Conservation (phyloP, 2,888 invertebrate species). For the Torymus auratus region DNA sequence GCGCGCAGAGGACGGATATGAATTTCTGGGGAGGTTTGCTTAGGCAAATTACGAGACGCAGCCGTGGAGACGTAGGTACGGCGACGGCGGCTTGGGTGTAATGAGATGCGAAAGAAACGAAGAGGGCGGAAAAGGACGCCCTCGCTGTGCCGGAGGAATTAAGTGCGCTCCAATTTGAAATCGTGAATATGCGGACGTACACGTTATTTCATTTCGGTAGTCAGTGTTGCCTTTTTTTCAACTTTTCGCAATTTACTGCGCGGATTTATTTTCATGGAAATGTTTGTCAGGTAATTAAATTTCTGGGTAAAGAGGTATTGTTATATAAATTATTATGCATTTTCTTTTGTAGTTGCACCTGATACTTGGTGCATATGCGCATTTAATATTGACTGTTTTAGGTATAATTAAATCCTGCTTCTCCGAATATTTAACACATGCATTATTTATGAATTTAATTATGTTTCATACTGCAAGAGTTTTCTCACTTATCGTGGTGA, state of each 20-base stretch:
- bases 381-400: too few species aligned
- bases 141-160: conserved; percentile 2
- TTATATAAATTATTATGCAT: too few species aligned
- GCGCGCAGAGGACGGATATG: conserved; percentile 63
- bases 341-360: too few species aligned
- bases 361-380: too few species aligned
- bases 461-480: too few species aligned
- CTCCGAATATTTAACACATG: too few species aligned
- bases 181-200: background rate
- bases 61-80: background rate
- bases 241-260: background rate
- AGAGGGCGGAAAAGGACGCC: background rate
- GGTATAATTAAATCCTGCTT: too few species aligned
- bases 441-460: too few species aligned
- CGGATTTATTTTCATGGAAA: background rate
- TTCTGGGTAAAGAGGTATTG: too few species aligned
- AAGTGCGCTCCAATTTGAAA: conserved; percentile 42
- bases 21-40: conserved; percentile 70
- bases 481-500: too few species aligned
- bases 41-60: conserved; percentile 69
- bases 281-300: too few species aligned
- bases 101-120: conserved; percentile 56
- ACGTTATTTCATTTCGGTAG: too few species aligned
- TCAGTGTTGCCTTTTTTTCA: background rate
- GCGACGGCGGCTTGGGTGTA: conserved; percentile 8